Evolutionary conservation across 2,113 vertebrate genomes (phyloP).

Genomic region (Drymodes brunneopygia): DNA sequence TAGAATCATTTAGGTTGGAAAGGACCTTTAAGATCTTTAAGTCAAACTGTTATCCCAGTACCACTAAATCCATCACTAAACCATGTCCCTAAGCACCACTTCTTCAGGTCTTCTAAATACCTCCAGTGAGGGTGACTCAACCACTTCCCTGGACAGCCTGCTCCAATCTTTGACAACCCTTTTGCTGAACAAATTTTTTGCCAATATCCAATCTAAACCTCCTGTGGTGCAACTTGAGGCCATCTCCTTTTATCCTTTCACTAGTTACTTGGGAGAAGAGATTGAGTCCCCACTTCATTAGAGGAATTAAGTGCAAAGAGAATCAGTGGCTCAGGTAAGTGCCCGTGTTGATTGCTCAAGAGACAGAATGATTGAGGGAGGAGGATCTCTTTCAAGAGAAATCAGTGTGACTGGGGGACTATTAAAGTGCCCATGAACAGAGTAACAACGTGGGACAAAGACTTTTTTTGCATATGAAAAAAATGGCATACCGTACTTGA

Average conservation of each 20-base stretch:
- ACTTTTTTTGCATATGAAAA: neutral
- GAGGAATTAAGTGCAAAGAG: no score
- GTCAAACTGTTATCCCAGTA: neutral
- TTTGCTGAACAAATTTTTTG: neutral
- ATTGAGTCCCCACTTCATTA: neutral
- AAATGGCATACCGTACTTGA: neutral
- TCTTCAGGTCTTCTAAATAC: neutral
- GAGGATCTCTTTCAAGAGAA: neutral
- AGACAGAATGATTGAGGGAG: neutral
- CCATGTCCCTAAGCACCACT: neutral
- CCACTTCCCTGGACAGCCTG: neutral
- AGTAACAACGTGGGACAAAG: neutral
- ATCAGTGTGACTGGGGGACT: neutral
- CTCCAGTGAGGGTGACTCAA: neutral
- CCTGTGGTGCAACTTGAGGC: neutral
- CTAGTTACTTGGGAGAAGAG: neutral
- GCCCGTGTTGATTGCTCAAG: neutral
- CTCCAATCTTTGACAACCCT: neutral
- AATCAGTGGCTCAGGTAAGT: neutral
- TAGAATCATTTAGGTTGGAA: neutral
- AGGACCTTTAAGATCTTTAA: neutral
- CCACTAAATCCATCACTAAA: neutral
- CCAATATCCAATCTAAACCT: neutral
- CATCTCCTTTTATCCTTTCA: neutral
- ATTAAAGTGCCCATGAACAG: neutral